A percentile compares a stretch with the other conserved stretches of the same genome.
Evolutionary conservation across 2,797 vertebrate genomes (phyloP).

Genomic region (Cossypha polioptera): DNA sequence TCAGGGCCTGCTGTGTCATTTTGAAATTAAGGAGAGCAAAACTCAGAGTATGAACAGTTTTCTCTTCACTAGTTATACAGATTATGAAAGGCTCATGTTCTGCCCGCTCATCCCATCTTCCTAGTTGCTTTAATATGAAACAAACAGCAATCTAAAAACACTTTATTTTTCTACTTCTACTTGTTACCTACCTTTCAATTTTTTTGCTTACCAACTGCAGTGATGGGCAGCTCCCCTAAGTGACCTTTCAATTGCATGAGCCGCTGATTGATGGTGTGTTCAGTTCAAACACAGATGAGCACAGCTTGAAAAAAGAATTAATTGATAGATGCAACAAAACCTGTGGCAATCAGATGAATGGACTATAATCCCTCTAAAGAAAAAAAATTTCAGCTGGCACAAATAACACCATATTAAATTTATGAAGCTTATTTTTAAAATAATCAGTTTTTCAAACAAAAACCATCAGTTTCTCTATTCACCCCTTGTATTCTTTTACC

Average conservation of each 20-base stretch:
- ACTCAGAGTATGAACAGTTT: neutral
- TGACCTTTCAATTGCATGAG: neutral
- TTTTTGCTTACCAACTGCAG: neutral
- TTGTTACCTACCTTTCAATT: neutral
- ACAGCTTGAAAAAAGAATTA: neutral
- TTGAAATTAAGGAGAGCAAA: neutral
- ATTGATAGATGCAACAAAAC: neutral
- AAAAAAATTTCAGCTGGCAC: neutral
- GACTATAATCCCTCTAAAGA: neutral
- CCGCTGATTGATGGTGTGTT: neutral
- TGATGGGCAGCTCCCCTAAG: neutral
- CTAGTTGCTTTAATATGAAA: neutral
- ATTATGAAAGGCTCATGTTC: neutral
- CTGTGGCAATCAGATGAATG: neutral
- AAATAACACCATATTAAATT: neutral
- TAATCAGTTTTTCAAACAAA: neutral
- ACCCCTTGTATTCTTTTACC: fast-evolving
- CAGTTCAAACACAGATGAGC: neutral
- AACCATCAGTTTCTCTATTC: neutral
- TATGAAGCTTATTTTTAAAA: neutral
- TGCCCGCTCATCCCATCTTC: neutral
- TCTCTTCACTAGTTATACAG: neutral
- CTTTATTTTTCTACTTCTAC: neutral
- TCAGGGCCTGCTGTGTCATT: neutral
- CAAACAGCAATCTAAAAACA: neutral